Evolutionary conservation across 1,140 invertebrate genomes (phyloP), one percentile per base, ranked within the genome.

Genomic region (Ips typographus): DNA sequence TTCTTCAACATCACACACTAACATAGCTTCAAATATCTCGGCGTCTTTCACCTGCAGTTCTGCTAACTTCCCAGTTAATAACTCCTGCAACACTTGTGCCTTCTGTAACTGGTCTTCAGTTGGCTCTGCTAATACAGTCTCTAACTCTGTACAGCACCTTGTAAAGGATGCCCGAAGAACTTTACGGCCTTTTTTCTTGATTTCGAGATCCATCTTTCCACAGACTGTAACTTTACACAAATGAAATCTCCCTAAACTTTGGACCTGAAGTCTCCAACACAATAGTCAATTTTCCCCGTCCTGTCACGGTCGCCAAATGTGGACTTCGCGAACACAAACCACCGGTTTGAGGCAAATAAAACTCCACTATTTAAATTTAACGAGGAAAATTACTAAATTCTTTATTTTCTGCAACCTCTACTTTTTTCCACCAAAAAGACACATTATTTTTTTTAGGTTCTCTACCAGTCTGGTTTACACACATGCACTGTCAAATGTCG

Each of bases 11-110:
- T 47, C 44, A 47, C 5, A 6, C 44, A 47, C 44, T 47, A 47
- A 47, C 44, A 47, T 22, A 22, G 44, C 5, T n/a, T 47, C 44
- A 47, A 47, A 47, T 47, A 47, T 47, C 44, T 47, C 44, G n/a
- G 44, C 44, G 44, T 47, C 44, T 47, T 47, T 47, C n/a, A n/a
- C 44, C 44, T 47, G n/a, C 5, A 47, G 44, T 47, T 47, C 44
- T 47, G 44, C 44, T 47, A 47, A 47, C n/a, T 47, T 47, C n/a
- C 44, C 44, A 47, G 44, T 47, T 47, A 47, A 47, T 47, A 47
- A 47, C 5, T 47, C 44, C n/a, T 47, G 44, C 44, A 47, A 47
- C n/a, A 47, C 44, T 47, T 47, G 44, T n/a, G 44, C 44, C 44
- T 47, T 47, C 44, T 47, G 44, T n/a, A 47, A n/a, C 44, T n/a